phyloP scores from a whole-genome alignment of 2,113 vertebrate species.

The Micronisus gabar region DNA sequence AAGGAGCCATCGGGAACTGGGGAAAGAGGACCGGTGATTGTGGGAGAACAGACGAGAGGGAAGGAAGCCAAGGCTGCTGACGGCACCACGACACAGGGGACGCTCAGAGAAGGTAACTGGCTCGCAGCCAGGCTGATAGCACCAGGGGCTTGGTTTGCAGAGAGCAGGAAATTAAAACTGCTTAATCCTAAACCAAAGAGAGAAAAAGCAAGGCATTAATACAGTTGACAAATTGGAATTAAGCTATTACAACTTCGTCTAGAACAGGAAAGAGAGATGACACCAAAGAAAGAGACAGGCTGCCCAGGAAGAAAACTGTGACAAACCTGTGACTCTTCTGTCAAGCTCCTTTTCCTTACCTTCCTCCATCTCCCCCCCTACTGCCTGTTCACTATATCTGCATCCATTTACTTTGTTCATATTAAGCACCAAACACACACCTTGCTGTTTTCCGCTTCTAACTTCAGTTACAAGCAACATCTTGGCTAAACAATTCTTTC shows the following conservation, averaged over 20 bases:
- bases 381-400: neutral
- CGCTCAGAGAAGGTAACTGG: constrained; percentile 72
- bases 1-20: constrained; percentile 46
- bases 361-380: neutral
- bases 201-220: neutral
- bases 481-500: neutral
- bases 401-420: neutral
- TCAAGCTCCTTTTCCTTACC: neutral
- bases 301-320: neutral
- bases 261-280: neutral
- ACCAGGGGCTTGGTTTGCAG: constrained; percentile 71
- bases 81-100: constrained; percentile 86
- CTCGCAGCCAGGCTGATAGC: constrained; percentile 57
- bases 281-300: neutral
- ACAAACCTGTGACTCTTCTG: neutral
- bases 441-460: neutral
- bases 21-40: constrained; percentile 21
- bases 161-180: constrained; percentile 81
- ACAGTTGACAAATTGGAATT: neutral
- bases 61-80: constrained; percentile 78
- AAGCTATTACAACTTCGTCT: neutral
- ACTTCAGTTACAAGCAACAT: neutral
- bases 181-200: constrained; percentile 70
- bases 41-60: constrained; percentile 77
- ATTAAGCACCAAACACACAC: neutral